Evolutionary conservation across 2,113 vertebrate genomes (phyloP).

Genomic region (Chrysochloris asiatica): DNA sequence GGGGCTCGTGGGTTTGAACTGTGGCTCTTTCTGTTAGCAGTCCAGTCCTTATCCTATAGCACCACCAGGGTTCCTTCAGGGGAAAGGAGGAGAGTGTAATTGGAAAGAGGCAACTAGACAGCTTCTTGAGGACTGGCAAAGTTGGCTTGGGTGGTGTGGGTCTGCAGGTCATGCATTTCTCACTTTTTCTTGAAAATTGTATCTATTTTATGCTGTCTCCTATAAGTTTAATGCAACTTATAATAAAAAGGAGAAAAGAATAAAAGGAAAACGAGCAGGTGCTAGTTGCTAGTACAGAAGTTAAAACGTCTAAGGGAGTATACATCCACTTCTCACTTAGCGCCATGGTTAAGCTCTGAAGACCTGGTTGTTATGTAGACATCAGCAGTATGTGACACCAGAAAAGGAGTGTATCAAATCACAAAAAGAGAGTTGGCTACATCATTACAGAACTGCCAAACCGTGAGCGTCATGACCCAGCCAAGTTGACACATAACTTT

Average conservation of each 20-base stretch:
- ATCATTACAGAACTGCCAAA: background rate
- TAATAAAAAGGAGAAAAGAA: slow-evolving; percentile 16
- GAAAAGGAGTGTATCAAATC: background rate
- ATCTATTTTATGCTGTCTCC: background rate
- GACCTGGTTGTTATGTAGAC: background rate
- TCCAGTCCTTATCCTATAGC: too few species aligned
- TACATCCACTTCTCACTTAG: background rate
- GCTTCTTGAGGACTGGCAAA: background rate
- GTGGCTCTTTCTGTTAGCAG: too few species aligned
- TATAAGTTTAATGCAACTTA: background rate
- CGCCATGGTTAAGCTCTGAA: background rate
- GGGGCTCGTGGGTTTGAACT: too few species aligned
- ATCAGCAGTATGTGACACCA: background rate
- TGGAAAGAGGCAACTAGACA: background rate
- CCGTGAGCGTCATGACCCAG: background rate
- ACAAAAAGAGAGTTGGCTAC: background rate
- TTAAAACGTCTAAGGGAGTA: background rate
- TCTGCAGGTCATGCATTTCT: background rate
- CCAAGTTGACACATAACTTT: background rate
- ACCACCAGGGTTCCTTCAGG: too few species aligned
- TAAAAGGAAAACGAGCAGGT: slow-evolving; percentile 17
- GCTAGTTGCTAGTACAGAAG: background rate
- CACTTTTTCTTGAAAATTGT: background rate
- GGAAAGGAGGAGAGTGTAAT: background rate
- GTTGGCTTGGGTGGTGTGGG: background rate